Evolutionary conservation across 2,113 vertebrate species (phyloP).

Genomic region (Alethe castanea): DNA sequence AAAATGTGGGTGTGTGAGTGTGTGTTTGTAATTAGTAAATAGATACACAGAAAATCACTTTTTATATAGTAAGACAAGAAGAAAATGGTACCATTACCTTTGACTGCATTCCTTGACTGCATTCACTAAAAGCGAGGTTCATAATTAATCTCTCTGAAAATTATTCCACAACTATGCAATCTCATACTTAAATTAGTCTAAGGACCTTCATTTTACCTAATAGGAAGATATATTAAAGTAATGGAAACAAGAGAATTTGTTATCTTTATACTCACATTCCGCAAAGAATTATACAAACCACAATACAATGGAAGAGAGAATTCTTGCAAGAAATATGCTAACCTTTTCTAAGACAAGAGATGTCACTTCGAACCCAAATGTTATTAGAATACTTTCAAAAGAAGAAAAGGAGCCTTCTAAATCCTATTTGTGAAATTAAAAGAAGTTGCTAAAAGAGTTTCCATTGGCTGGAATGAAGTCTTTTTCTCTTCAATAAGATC

Average conservation of each 20-base stretch:
- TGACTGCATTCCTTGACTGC: background rate
- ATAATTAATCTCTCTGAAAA: background rate
- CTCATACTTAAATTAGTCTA: background rate
- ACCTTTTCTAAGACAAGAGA: background rate
- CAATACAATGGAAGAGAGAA: background rate
- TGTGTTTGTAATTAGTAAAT: background rate
- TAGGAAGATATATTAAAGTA: background rate
- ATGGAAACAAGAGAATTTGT: background rate
- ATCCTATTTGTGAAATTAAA: constrained; percentile 11
- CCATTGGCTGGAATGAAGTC: background rate
- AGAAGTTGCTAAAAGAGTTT: background rate
- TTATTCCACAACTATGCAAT: background rate
- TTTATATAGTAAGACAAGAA: background rate
- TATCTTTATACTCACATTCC: background rate
- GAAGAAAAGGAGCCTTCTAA: background rate
- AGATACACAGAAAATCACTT: background rate
- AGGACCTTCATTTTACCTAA: background rate
- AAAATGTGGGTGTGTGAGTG: background rate
- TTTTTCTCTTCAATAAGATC: background rate
- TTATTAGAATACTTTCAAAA: background rate
- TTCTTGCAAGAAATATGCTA: background rate
- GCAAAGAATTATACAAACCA: background rate
- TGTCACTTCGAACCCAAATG: background rate
- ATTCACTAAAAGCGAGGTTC: background rate
- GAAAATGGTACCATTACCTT: background rate